Conservation (phyloP, 2,888 invertebrate genomes). For the Drosophila mulleri region DNA sequence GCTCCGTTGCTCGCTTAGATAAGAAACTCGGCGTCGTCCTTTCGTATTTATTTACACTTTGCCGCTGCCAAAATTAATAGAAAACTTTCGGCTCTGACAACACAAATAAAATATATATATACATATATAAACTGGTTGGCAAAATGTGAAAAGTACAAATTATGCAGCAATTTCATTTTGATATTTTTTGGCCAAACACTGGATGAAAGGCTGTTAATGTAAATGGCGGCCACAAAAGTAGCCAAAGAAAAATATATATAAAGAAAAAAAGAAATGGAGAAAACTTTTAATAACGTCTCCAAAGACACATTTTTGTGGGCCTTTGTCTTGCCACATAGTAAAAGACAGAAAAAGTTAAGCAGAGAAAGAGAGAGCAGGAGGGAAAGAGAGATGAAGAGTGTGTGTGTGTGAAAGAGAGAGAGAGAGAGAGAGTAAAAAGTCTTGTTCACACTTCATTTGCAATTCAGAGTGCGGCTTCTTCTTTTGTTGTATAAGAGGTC, state of each 20-base stretch:
- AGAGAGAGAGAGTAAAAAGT: slow-evolving; percentile 32
- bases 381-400: neutral
- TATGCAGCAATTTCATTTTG: slow-evolving; percentile 82
- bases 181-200: slow-evolving; percentile 67
- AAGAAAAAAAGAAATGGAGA: slow-evolving; percentile 13
- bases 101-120: slow-evolving; percentile 43
- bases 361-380: neutral
- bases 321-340: slow-evolving; percentile 42
- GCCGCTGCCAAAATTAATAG: slow-evolving; percentile 71
- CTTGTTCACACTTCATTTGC: slow-evolving; percentile 80
- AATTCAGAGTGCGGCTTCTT: slow-evolving; percentile 69
- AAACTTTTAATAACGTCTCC: slow-evolving; percentile 81
- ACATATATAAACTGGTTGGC: slow-evolving; percentile 7
- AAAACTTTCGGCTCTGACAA: slow-evolving; percentile 64
- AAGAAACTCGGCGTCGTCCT: slow-evolving; percentile 60
- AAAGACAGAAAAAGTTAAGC: neutral
- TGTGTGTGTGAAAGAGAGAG: neutral
- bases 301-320: slow-evolving; percentile 63
- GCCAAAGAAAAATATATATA: slow-evolving; percentile 22
- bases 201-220: slow-evolving; percentile 81
- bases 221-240: slow-evolving; percentile 71
- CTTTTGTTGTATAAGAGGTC: slow-evolving; percentile 47
- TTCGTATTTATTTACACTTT: slow-evolving; percentile 77
- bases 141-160: slow-evolving; percentile 74
- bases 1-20: slow-evolving; percentile 71